Evolutionary conservation across 2,888 invertebrate genomes (phyloP), one percentile per base, ranked within the genome.

Genomic region (Drosophila maculinotata): DNA sequence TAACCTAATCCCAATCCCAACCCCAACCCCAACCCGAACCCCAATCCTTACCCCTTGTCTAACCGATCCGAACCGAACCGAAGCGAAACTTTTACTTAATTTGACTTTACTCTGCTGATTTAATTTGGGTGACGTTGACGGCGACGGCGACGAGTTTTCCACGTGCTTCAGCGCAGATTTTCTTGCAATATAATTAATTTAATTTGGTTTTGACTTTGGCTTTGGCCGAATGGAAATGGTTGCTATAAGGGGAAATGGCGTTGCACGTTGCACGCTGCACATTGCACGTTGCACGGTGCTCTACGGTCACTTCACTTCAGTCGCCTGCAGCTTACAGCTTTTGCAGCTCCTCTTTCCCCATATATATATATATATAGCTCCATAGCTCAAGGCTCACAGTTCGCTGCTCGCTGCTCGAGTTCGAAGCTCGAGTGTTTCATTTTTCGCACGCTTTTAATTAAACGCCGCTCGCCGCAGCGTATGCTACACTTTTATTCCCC

Each of bases 361-460:
- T n/a, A n/a, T n/a, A n/a, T n/a, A n/a, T n/a, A n/a, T n/a, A n/a
- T n/a, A n/a, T n/a, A n/a, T n/a, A n/a, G n/a, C 35, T 51, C 26
- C 25, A 53, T 3, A 23, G 45, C 72, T 38, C 38, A 17, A 36
- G 49, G 47, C 54, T 25, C 38, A 52, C 48, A 60, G 15, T 52
- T n/a, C n/a, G n/a, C n/a, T n/a, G n/a, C n/a, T 54, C 39, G 35
- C 70, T 65, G 56, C 54, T 70, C n/a, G n/a, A n/a, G n/a, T n/a
- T n/a, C n/a, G n/a, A n/a, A n/a, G n/a, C n/a, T n/a, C 17, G 63
- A 79, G 85, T 79, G 84, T 59, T 81, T 77, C 77, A 81, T 75
- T 81, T 84, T 79, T 74, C 74, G 65, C 79, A 74, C 77, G 85
- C 79, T 81, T 84, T 81, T 81, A 81, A 81, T 81, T 81, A 81